Base-by-base conservation (phyloP, 2,888 invertebrate genomes). In the Bedellia somnulentella region DNA sequence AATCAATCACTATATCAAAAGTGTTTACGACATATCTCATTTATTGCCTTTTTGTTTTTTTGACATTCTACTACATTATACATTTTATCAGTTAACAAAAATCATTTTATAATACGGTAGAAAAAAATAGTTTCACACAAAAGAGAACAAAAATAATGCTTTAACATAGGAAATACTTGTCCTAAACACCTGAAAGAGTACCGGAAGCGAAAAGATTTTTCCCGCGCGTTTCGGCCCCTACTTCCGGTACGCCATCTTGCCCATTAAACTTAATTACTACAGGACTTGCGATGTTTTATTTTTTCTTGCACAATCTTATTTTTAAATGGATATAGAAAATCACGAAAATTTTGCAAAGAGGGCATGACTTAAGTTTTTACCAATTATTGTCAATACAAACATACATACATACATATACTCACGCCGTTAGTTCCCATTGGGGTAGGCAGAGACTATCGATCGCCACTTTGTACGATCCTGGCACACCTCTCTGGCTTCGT, bases 181-280 rank as follows among this genome's bases (percentile, higher is more conserved):
- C n/a, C n/a, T n/a, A n/a, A n/a, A n/a, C n/a, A n/a, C n/a, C n/a
- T n/a, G n/a, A n/a, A n/a, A n/a, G n/a, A n/a, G n/a, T n/a, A n/a
- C n/a, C n/a, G n/a, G n/a, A n/a, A n/a, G n/a, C n/a, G n/a, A n/a
- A n/a, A n/a, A n/a, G n/a, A 36, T 33, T 30, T 35, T 37, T 38
- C 34, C 32, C 32, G 35, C 37, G 32, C 26, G 26, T 34, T 34
- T 23, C 32, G 26, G 34, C 6, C 27, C 25, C 30, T 16, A 31
- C 46, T 49, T 59, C 66, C 61, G 57, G 49, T 23, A 43, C 43
- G 62, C 63, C 66, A 66, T 68, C 64, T 68, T 67, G 31, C 42
- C 56, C 57, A 64, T 68, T 67, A 63, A 47, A 46, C 49, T 58
- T 70, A 70, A 71, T 70, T 67, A 60, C 59, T 40, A 41, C 40